Evolutionary conservation across 2,113 vertebrate genomes (phyloP).

Genomic region (Embiotoca jacksoni): DNA sequence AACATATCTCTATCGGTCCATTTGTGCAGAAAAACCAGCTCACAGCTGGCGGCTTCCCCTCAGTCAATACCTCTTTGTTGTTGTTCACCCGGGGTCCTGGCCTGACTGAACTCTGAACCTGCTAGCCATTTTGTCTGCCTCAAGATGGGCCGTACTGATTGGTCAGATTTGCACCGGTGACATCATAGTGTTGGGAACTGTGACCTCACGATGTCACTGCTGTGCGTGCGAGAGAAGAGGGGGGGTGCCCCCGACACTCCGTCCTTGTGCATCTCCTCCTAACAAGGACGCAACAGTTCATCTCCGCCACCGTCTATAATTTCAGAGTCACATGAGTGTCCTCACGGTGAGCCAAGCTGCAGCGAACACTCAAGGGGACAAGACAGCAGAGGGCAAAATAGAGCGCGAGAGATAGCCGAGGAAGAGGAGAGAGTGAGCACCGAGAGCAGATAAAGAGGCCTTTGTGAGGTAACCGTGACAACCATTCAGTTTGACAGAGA

Average conservation of each 20-base stretch:
- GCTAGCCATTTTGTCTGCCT: conserved; percentile 16
- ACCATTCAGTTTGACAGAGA: conserved; percentile 47
- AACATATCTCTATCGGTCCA: conserved; percentile 11
- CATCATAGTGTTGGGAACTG: conserved; percentile 28
- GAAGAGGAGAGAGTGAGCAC: conserved; percentile 21
- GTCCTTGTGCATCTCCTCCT: conserved; percentile 35
- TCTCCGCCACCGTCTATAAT: conserved; percentile 35
- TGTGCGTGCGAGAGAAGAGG: not conserved
- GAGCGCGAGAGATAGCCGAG: conserved; percentile 36
- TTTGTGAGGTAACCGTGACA: conserved; percentile 75
- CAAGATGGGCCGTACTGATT: conserved; percentile 20
- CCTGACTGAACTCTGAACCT: conserved; percentile 59
- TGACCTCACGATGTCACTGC: conserved; percentile 49
- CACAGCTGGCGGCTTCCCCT: conserved; percentile 42
- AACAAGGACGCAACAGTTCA: conserved; percentile 5
- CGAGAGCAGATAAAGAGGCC: conserved; percentile 66
- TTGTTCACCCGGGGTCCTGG: not conserved
- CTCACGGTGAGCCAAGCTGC: conserved; percentile 43
- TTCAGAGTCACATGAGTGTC: conserved; percentile 74
- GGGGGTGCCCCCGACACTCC: conserved; percentile 14
- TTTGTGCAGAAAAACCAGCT: conserved; percentile 40
- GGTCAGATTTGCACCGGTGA: conserved; percentile 45
- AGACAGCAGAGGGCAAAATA: conserved; percentile 31
- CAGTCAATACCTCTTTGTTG: conserved; percentile 63
- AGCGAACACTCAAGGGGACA: conserved; percentile 41